Evolutionary conservation across 2,797 vertebrate genomes (phyloP).

Genomic region (Heterohyrax brucei): DNA sequence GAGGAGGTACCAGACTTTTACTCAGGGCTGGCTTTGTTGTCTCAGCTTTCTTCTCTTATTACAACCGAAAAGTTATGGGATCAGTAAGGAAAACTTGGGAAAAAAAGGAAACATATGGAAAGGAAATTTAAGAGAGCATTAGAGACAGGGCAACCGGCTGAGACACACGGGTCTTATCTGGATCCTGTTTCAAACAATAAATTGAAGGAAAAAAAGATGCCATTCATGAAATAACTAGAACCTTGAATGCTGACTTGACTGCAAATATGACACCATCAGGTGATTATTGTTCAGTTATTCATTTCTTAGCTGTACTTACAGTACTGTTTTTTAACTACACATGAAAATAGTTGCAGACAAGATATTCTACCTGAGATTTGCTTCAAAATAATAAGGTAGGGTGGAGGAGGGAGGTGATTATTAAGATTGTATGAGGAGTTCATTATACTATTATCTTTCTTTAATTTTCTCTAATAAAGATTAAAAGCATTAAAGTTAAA

Average conservation of each 20-base stretch:
- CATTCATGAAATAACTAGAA: neutral
- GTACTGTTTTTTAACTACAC: neutral
- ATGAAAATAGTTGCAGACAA: neutral
- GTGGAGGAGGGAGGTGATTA: neutral
- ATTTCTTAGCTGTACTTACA: neutral
- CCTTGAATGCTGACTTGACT: neutral
- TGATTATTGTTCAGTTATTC: neutral
- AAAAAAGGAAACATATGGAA: neutral
- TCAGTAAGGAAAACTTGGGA: neutral
- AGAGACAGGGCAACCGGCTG: accelerated
- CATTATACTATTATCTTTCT: neutral
- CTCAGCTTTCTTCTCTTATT: neutral
- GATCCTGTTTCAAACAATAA: neutral
- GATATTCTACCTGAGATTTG: neutral
- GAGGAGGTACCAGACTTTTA: neutral
- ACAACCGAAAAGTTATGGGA: neutral
- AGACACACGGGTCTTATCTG: neutral
- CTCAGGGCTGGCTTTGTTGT: accelerated
- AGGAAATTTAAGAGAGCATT: neutral
- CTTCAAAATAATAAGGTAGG: neutral
- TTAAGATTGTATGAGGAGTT: neutral
- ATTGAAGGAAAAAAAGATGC: neutral
- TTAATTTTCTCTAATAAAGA: constrained; percentile 22
- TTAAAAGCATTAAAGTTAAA: neutral
- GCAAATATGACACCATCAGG: neutral